Evolutionary conservation across 1,140 invertebrate species (phyloP), one percentile per base, ranked within the genome.

Genomic region (Hyles euphorbiae): DNA sequence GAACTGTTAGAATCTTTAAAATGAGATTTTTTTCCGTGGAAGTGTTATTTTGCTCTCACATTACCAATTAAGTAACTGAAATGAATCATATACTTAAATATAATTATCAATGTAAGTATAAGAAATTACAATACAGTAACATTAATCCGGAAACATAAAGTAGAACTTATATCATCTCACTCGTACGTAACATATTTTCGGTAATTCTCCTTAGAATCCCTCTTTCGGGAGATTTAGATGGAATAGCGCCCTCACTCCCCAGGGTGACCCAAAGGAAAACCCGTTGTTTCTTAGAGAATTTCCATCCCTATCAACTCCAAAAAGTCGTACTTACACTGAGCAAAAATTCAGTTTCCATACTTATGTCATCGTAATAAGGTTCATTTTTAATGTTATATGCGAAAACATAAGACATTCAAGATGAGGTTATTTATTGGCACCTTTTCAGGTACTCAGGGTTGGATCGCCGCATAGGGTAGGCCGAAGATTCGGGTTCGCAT

Each of bases 391-490:
- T 53, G 56, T 32, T 12, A n/a, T 43, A 32, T 32, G 34, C 1
- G 3, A 49, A 44, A 40, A 50, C 7, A 62, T 76, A 64, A 34
- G 65, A 54, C 67, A 50, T 67, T 67, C 60, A 52, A 53, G 32
- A 46, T 50, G 60, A 47, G 56, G 57, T 71, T 71, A 58, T 74
- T 71, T 74, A 78, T 78, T 77, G 78, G 76, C 78, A 83, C 81
- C 77, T 83, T 81, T 81, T 81, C 77, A 76, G 74, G 72, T 78
- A 78, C 77, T 83, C 80, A 81, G 70, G 68, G 70, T 63, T 63
- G 71, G 75, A 77, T 80, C 69, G 69, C 59, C 65, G 63, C 68
- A 61, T 65, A 70, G 73, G 73, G 65, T 68, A 66, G 63, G 63
- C 60, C 68, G 67, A 72, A 72, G 68, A 73, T 65, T 70, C 69